Evolutionary conservation across 2,797 vertebrate genomes (phyloP).

Genomic region (Erpetoichthys calabaricus): DNA sequence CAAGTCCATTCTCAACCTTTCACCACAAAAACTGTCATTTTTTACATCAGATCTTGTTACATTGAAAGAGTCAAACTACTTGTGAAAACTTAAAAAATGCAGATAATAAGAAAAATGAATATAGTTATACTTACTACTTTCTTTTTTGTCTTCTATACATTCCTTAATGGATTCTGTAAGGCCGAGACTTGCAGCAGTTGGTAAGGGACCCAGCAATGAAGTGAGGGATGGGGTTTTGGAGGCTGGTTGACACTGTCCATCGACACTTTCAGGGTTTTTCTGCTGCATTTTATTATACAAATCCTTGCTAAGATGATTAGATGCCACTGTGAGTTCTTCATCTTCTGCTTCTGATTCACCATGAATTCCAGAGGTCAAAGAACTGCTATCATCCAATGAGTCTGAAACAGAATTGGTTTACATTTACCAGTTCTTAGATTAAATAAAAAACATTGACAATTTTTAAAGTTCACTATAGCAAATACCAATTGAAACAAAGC

Average conservation of each 20-base stretch:
- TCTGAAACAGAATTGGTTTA: slow-evolving; percentile 29
- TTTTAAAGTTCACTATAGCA: too few species aligned
- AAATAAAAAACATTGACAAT: too few species aligned
- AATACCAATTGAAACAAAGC: too few species aligned
- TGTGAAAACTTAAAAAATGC: too few species aligned
- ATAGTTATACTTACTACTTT: slow-evolving; percentile 53
- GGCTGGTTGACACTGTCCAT: slow-evolving; percentile 9
- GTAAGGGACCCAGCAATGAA: slow-evolving; percentile 71
- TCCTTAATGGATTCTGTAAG: slow-evolving; percentile 63
- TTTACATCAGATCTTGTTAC: too few species aligned
- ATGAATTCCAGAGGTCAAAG: slow-evolving; percentile 25
- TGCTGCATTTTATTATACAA: slow-evolving; percentile 47
- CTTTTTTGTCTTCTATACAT: slow-evolving; percentile 48
- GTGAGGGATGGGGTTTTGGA: slow-evolving; percentile 56
- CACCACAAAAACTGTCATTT: too few species aligned
- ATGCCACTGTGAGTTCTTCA: slow-evolving; percentile 69
- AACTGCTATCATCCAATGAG: slow-evolving; percentile 31
- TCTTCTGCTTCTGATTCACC: slow-evolving; percentile 56
- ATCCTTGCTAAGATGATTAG: slow-evolving; percentile 71
- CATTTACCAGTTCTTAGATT: too few species aligned
- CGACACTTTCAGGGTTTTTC: slow-evolving; percentile 8
- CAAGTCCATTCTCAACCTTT: too few species aligned
- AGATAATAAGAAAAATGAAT: too few species aligned
- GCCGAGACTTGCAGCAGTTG: slow-evolving; percentile 73
- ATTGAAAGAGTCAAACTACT: too few species aligned